These are phyloP conservation scores for Drosophila sproati DNA, from an alignment of 1,140 invertebrate genomes.

Conservation along the genomic window DNA sequence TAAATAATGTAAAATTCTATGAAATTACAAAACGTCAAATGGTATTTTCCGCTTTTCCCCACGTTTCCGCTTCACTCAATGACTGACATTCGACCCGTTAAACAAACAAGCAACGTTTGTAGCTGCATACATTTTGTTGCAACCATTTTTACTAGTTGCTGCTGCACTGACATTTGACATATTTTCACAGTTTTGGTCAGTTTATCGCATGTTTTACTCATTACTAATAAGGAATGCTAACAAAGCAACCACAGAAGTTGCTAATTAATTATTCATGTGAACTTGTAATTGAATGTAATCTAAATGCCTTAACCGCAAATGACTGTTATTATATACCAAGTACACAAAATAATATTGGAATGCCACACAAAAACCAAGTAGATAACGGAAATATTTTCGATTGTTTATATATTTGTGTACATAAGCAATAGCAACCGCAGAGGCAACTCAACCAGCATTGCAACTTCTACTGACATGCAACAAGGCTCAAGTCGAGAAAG, in stretches of 20 bases:
- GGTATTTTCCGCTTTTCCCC: slow-evolving; percentile 33
- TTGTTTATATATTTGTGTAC: neutral
- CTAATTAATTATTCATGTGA: slow-evolving; percentile 3
- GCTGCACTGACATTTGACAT: slow-evolving; percentile 35
- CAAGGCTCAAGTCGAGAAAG: too few relatives aligned
- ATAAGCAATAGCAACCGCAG: slow-evolving; percentile 3
- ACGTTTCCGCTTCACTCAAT: neutral
- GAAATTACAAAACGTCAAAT: slow-evolving; percentile 79
- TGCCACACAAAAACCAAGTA: slow-evolving; percentile 14
- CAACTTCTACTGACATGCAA: neutral
- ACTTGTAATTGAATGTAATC: slow-evolving; percentile 52
- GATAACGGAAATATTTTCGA: slow-evolving; percentile 17
- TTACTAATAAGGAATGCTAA: neutral
- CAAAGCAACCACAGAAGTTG: too few relatives aligned
- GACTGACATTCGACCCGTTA: slow-evolving; percentile 30
- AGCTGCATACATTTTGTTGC: slow-evolving; percentile 12
- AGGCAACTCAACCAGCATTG: slow-evolving; percentile 15
- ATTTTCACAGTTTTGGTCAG: slow-evolving; percentile 36
- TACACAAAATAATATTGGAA: slow-evolving; percentile 40
- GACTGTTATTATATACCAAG: slow-evolving; percentile 54
- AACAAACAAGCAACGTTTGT: slow-evolving; percentile 44
- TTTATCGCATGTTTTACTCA: slow-evolving; percentile 6
- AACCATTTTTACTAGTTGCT: neutral
- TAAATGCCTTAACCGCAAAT: slow-evolving; percentile 53
- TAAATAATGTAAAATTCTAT: slow-evolving; percentile 82